Percentiles rank a stretch among this genome's conserved stretches.
Conservation (phyloP, 2,113 vertebrate species). For the Cochlearius cochlearius region DNA sequence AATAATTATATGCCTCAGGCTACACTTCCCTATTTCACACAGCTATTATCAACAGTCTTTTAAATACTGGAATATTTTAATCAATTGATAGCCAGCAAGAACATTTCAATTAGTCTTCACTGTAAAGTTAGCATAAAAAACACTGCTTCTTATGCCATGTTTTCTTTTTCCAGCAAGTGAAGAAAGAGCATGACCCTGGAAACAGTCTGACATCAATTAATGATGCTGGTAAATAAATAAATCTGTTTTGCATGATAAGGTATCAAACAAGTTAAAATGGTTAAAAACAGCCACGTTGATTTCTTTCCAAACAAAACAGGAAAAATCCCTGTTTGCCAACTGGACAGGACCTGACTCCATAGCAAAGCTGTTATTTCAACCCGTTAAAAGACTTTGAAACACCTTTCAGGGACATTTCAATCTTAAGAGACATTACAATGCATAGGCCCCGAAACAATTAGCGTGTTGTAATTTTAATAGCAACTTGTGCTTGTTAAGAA, state of each 20-base stretch:
- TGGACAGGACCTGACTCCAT: not conserved
- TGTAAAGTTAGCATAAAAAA: not conserved
- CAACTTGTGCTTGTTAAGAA: not conserved
- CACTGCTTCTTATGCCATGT: not conserved
- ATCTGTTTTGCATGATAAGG: constrained; percentile 15
- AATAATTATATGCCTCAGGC: not conserved
- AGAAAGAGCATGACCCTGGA: not conserved
- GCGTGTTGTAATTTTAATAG: not conserved
- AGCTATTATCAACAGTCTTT: not conserved
- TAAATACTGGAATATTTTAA: not conserved
- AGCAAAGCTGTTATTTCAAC: constrained; percentile 23
- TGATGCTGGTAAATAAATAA: constrained; percentile 30
- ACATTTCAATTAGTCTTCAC: not conserved
- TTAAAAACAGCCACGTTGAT: constrained; percentile 27
- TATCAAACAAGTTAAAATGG: constrained; percentile 38
- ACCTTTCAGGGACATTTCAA: not conserved
- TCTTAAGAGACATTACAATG: not conserved
- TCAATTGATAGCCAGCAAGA: not conserved
- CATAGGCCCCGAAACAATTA: not conserved
- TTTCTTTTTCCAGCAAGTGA: not conserved
- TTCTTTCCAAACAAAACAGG: constrained; percentile 45
- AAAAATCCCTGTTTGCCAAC: constrained; percentile 4
- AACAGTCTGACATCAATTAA: constrained; percentile 33
- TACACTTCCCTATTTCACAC: not conserved
- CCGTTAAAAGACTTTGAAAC: not conserved